Evolutionary conservation across 2,888 invertebrate species (phyloP).

Genomic region (Drosophila monieri): DNA sequence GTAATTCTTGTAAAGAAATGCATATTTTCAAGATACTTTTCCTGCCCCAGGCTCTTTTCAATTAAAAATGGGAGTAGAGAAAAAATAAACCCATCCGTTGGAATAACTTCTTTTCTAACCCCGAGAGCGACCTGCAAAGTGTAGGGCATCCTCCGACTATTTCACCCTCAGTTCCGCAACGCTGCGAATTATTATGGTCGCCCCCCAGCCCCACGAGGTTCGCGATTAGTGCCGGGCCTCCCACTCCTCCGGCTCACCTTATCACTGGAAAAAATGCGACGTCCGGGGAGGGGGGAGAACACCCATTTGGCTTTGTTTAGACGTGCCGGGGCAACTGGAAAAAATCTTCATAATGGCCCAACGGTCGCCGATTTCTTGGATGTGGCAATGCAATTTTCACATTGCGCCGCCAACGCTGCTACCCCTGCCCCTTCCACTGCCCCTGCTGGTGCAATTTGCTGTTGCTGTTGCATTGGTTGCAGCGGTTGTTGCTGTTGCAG

Average conservation of each 20-base stretch:
- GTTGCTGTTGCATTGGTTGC: slow-evolving; percentile 18
- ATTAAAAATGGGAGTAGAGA: neutral
- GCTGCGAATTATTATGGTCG: slow-evolving; percentile 64
- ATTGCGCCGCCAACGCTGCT: slow-evolving; percentile 38
- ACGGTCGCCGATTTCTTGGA: slow-evolving; percentile 52
- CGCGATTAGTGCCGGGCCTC: slow-evolving; percentile 62
- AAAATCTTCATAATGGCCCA: slow-evolving; percentile 79
- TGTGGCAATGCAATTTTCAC: slow-evolving; percentile 70
- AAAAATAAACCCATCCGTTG: neutral
- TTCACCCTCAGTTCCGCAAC: slow-evolving; percentile 32
- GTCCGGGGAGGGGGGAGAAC: slow-evolving; percentile 49
- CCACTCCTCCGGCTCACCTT: slow-evolving; percentile 22
- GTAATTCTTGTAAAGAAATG: accelerated
- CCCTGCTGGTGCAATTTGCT: slow-evolving; percentile 64
- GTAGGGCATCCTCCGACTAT: slow-evolving; percentile 60
- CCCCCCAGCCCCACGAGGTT: slow-evolving; percentile 33
- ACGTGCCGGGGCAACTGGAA: slow-evolving; percentile 74
- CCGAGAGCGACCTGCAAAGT: slow-evolving; percentile 10
- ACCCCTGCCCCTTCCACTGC: neutral
- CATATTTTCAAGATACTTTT: neutral
- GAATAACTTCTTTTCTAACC: neutral
- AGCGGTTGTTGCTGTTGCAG: slow-evolving; percentile 40
- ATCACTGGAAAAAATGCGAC: slow-evolving; percentile 1
- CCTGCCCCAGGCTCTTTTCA: neutral
- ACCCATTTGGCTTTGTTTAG: slow-evolving; percentile 78